Evolutionary conservation across 2,888 invertebrate genomes (phyloP), one percentile per base, ranked within the genome.

Genomic region (Drosophila meridionalis): DNA sequence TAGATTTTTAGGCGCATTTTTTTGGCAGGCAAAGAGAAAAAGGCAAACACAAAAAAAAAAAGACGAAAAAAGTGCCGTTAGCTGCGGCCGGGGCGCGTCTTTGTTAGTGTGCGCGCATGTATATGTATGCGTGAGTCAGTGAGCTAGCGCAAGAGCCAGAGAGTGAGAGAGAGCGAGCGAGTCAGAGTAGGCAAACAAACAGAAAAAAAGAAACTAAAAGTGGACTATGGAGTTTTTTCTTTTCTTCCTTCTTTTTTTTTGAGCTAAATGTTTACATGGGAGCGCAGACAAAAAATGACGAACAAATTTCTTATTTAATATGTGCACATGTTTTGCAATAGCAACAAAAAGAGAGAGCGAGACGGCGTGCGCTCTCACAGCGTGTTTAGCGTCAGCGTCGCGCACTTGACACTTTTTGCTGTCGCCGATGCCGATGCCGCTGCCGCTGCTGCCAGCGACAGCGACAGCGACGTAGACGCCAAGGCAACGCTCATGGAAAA

Each of bases 1-100:
- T 69, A 52, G 69, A 82, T 61, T 71, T 71, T 82, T 82, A 60
- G 73, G 83, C 87, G 81, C 87, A 80, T 77, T 76, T 78, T 52
- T 40, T 72, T 77, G 26, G 63, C 52, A 48, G 60, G n/a, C 69
- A n/a, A 60, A 60, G 30, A 70, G 58, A 48, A 63, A 64, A 74
- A 40, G 55, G 66, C 30, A 65, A 47, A 62, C 40, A n/a, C 2
- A 40, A 30, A 56, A 8, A 26, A 42, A 52, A 26, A 6, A 47
- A 70, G 70, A 79, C 76, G 67, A 3, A 50, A 77, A 74, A 80
- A 86, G 72, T 77, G 83, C 87, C 84, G 87, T 84, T 87, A 80
- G 87, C 87, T 81, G 73, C 63, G 78, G 73, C 83, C 79, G 89
- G 87, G 86, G 80, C 83, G 83, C 87, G 88, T 89, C 80, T 76